Percentiles rank a stretch among this genome's conserved stretches.
These are phyloP conservation scores for Buceros bicornis DNA, from an alignment of 2,797 vertebrate species.

Conservation along the genomic window DNA sequence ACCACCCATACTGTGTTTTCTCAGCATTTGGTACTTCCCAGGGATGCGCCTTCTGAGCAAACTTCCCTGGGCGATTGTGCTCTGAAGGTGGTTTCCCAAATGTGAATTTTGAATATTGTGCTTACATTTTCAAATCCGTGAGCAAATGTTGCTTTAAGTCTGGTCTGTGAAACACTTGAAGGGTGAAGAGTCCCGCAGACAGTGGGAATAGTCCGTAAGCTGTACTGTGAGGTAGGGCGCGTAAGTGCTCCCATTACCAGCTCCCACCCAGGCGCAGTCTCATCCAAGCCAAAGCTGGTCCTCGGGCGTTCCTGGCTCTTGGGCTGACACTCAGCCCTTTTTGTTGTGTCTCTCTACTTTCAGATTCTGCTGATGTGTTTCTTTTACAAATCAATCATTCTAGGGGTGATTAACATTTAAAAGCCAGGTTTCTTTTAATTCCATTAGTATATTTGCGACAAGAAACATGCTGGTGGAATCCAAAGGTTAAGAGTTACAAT, in stretches of 20 bases:
- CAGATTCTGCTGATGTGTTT: conserved; percentile 52
- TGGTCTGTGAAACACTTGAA: not conserved
- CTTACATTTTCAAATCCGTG: not conserved
- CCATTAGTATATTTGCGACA: conserved; percentile 66
- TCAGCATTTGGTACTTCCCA: not conserved
- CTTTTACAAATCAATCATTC: conserved; percentile 66
- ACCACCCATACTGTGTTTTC: not conserved
- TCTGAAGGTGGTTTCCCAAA: not conserved
- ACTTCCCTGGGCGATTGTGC: not conserved
- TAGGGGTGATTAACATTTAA: conserved; percentile 68
- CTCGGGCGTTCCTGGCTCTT: not conserved
- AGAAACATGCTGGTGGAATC: conserved; percentile 76
- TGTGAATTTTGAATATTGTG: not conserved
- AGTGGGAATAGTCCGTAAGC: not conserved
- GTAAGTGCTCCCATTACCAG: not conserved
- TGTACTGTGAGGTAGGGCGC: not conserved
- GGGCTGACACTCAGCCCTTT: not conserved
- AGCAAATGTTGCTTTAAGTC: not conserved
- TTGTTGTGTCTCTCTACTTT: conserved; percentile 7
- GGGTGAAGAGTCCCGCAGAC: not conserved
- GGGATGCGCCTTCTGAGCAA: not conserved
- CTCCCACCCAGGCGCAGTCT: not conserved
- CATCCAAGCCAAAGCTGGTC: not conserved
- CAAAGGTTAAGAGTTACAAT: conserved; percentile 78
- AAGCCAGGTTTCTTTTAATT: conserved; percentile 71